These are phyloP conservation scores for Bradypodion ventrale DNA, from an alignment of 2,797 vertebrate genomes.

Conservation along the genomic window DNA sequence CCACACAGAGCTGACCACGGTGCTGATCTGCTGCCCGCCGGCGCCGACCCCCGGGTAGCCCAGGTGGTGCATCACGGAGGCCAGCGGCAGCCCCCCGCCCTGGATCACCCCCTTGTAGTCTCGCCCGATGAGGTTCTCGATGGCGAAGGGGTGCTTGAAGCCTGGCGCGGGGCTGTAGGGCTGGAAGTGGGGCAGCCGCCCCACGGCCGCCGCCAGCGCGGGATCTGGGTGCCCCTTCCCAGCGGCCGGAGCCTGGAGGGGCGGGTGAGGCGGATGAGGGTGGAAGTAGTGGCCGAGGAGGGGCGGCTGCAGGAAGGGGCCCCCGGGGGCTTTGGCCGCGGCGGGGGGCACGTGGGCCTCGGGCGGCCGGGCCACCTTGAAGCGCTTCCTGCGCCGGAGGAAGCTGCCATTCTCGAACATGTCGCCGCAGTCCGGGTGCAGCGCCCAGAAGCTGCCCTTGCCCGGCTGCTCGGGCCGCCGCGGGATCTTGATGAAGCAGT, in stretches of 20 bases:
- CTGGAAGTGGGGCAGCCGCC: conserved; percentile 87
- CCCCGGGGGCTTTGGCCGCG: conserved; percentile 70
- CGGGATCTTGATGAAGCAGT: conserved; percentile 95
- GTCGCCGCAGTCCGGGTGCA: conserved; percentile 93
- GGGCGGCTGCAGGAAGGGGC: conserved; percentile 72
- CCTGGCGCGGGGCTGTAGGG: conserved; percentile 82
- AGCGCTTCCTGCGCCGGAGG: conserved; percentile 89
- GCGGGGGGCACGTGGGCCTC: conserved; percentile 70
- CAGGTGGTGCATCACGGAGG: conserved; percentile 96
- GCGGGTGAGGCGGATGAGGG: conserved; percentile 61
- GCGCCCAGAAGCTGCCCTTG: conserved; percentile 94
- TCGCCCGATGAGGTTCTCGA: conserved; percentile 95
- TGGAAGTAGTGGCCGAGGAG: conserved; percentile 93
- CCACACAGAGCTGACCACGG: conserved; percentile 93
- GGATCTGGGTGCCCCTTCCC: conserved; percentile 79
- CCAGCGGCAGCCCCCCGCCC: conserved; percentile 88
- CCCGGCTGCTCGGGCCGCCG: conserved; percentile 91
- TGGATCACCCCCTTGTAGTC: conserved; percentile 94
- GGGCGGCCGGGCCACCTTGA: conserved; percentile 82
- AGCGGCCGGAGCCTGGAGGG: conserved; percentile 71
- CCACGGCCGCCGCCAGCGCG: conserved; percentile 74
- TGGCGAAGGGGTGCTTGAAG: conserved; percentile 96
- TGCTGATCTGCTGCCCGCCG: conserved; percentile 88
- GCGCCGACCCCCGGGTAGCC: conserved; percentile 95
- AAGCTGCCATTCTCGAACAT: conserved; percentile 98